phyloP scores from a whole-genome alignment of 2,797 vertebrate genomes.

The Lithobates sylvaticus region DNA sequence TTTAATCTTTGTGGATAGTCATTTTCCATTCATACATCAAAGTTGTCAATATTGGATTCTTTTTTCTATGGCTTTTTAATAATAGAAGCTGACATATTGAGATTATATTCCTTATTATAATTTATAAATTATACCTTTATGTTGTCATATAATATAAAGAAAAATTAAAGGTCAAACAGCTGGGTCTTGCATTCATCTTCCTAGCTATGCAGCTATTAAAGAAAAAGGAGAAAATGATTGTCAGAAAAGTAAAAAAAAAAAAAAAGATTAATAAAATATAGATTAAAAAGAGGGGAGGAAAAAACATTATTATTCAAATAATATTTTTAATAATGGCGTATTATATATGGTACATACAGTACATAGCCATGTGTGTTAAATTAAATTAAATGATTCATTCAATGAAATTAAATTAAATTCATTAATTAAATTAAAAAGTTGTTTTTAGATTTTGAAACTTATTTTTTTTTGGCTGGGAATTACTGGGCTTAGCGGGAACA shows the following conservation, averaged over 20 bases:
- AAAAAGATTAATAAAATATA: neutral
- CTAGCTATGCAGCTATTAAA: conserved; percentile 2
- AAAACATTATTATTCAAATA: neutral
- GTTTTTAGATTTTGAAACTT: no score
- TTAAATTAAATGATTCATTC: no score
- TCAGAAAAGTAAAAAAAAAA: neutral
- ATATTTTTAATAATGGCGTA: neutral
- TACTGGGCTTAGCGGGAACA: no score
- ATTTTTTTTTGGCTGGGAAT: no score
- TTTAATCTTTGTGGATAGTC: neutral
- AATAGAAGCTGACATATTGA: neutral
- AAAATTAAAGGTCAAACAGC: conserved; percentile 13
- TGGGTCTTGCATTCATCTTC: conserved; percentile 6
- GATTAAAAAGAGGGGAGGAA: neutral
- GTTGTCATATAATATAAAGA: neutral
- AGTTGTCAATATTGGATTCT: neutral
- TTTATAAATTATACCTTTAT: neutral
- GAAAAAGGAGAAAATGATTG: conserved; percentile 10
- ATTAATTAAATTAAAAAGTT: no score
- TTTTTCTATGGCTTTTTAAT: neutral
- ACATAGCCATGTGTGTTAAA: no score
- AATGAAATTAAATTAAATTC: no score
- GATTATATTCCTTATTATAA: neutral
- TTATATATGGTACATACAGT: neutral
- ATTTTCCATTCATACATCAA: neutral